Evolutionary conservation across 2,113 vertebrate species (phyloP).

Genomic region (Odocoileus virginianus): DNA sequence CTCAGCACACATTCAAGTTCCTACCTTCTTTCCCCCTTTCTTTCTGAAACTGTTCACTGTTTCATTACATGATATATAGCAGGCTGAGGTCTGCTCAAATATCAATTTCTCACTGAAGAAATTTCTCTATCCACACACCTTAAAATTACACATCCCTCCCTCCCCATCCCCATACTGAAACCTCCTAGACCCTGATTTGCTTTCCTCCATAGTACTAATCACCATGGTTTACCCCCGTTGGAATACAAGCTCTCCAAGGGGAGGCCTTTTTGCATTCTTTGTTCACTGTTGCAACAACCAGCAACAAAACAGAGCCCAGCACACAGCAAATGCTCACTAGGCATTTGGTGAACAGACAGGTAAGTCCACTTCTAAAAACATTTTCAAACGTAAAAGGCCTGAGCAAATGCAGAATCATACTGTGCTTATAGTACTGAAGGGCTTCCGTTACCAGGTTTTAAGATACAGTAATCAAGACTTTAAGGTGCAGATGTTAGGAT

Average conservation of each 20-base stretch:
- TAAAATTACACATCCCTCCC: neutral
- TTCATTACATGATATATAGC: neutral
- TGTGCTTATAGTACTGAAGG: neutral
- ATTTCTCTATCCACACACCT: neutral
- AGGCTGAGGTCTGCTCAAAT: neutral
- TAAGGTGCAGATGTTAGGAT: neutral
- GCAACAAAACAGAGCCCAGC: neutral
- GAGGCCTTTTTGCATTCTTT: neutral
- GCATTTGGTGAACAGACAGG: neutral
- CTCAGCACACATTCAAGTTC: neutral
- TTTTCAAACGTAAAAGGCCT: neutral
- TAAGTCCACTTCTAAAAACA: neutral
- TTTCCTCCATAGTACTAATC: neutral
- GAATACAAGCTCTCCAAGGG: neutral
- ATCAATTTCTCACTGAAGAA: neutral
- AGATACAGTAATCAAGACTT: neutral
- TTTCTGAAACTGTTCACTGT: neutral
- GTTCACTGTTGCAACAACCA: neutral
- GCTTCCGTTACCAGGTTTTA: neutral
- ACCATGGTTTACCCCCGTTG: neutral
- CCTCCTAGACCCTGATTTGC: neutral
- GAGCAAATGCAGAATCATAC: neutral
- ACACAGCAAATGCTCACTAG: neutral
- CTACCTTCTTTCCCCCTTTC: neutral
- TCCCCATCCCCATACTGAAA: neutral